Conservation (phyloP, 2,797 vertebrate genomes). For the Lepilemur ruficaudatus region DNA sequence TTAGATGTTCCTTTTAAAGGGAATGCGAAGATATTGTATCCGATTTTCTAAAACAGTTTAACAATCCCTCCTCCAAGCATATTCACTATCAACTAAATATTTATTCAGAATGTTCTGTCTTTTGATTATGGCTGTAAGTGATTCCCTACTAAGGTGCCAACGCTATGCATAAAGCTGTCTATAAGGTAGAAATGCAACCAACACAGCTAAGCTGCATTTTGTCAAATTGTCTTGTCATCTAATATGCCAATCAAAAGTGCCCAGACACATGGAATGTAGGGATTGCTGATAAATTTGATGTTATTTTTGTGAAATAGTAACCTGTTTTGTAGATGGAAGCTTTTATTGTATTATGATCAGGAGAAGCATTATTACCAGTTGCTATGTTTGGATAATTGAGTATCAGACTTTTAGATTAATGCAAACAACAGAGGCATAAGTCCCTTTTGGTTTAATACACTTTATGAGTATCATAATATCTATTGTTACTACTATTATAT, state of each 20-base stretch:
- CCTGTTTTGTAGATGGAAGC: neutral
- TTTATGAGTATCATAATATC: neutral
- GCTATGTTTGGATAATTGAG: neutral
- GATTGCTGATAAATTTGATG: neutral
- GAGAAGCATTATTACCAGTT: neutral
- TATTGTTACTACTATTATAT: neutral
- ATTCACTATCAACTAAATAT: neutral
- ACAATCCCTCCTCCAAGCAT: neutral
- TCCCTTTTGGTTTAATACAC: neutral
- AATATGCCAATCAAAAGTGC: neutral
- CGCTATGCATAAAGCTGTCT: neutral
- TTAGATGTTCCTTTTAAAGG: slow-evolving; percentile 19
- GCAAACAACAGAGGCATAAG: neutral
- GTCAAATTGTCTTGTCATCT: neutral
- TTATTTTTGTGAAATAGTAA: neutral
- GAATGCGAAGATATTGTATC: neutral
- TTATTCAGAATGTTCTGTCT: neutral
- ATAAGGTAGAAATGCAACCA: neutral
- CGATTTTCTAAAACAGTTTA: neutral
- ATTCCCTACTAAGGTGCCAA: neutral
- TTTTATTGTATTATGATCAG: neutral
- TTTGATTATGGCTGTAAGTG: neutral
- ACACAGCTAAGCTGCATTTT: neutral
- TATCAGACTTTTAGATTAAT: neutral
- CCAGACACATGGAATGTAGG: neutral